phyloP scores from a whole-genome alignment of 2,113 vertebrate genomes.

The Notarius quadriscutis region DNA sequence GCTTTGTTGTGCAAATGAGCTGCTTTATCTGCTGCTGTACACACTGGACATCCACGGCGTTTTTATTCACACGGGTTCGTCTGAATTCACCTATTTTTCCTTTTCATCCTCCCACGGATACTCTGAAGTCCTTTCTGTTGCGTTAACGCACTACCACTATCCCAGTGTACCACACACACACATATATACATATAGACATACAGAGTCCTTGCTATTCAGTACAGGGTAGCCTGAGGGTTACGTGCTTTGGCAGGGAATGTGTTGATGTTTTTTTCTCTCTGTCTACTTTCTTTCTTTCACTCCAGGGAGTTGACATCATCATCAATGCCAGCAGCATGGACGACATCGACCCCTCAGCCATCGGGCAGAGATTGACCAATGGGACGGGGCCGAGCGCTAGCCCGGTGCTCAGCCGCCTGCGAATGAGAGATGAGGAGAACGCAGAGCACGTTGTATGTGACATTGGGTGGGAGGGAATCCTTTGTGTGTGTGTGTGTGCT shows the following conservation, averaged over 20 bases:
- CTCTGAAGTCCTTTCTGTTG: conserved; percentile 32
- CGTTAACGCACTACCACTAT: neutral
- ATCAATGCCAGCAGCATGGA: conserved; percentile 95
- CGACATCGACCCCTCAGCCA: conserved; percentile 90
- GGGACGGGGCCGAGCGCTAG: conserved; percentile 85
- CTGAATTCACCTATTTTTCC: conserved; percentile 23
- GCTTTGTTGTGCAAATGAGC: conserved; percentile 22
- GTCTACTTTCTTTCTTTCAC: conserved; percentile 1
- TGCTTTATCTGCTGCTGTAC: neutral
- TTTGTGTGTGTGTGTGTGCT: conserved; percentile 2
- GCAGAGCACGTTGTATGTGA: conserved; percentile 78
- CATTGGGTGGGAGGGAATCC: neutral
- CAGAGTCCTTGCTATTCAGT: conserved; percentile 36
- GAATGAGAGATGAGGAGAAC: conserved; percentile 82
- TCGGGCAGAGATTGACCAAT: conserved; percentile 90
- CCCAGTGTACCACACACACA: conserved; percentile 15
- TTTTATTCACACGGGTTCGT: conserved; percentile 12
- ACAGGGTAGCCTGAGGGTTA: conserved; percentile 32
- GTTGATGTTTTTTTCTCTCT: conserved; percentile 20
- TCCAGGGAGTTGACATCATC: conserved; percentile 87
- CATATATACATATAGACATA: conserved; percentile 25
- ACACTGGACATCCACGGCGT: neutral
- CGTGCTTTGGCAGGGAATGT: conserved; percentile 23
- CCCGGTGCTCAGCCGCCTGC: conserved; percentile 89
- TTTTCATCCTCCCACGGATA: conserved; percentile 26